Percentiles rank a stretch among this genome's conserved stretches.
phyloP scores from a whole-genome alignment of 2,888 invertebrate species.

The Muschampia staudingeri region DNA sequence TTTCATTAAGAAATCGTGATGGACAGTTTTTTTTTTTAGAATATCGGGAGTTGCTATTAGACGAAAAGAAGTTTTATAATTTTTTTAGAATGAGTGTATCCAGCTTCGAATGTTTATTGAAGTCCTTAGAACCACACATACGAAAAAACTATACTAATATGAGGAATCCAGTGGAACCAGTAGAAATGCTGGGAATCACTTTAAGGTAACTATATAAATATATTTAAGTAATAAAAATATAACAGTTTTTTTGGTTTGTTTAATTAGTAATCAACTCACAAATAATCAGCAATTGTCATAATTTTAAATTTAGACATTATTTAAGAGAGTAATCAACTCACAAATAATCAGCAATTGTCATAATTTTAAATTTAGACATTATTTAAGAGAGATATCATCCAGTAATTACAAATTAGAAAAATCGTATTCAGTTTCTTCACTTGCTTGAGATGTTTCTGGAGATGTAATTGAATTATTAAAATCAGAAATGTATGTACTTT shows the following conservation, averaged over 20 bases:
- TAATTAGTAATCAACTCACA: conserved; percentile 12
- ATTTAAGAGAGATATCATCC: neutral
- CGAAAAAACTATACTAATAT: conserved; percentile 70
- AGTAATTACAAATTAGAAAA: conserved; percentile 15
- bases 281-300: conserved; percentile 16
- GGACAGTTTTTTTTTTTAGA: conserved; percentile 65
- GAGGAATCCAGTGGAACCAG: conserved; percentile 68
- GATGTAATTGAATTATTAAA: conserved; percentile 32
- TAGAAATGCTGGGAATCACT: conserved; percentile 70
- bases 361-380: conserved; percentile 7
- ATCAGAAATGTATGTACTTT: conserved; percentile 55
- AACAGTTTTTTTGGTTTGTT: conserved; percentile 8
- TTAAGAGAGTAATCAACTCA: conserved; percentile 1
- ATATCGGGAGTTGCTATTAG: conserved; percentile 67
- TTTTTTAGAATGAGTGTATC: conserved; percentile 65
- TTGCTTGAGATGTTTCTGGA: conserved; percentile 12
- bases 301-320: conserved; percentile 7
- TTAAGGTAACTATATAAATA: conserved; percentile 66
- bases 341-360: conserved; percentile 16
- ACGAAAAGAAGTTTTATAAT: conserved; percentile 67
- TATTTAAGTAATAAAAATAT: conserved; percentile 48
- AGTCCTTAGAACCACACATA: conserved; percentile 70
- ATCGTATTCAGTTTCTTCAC: conserved; percentile 19
- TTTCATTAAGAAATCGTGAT: conserved; percentile 64
- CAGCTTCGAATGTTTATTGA: conserved; percentile 68